phyloP scores from a whole-genome alignment of 1,140 invertebrate species.

The Temnothorax longispinosus region DNA sequence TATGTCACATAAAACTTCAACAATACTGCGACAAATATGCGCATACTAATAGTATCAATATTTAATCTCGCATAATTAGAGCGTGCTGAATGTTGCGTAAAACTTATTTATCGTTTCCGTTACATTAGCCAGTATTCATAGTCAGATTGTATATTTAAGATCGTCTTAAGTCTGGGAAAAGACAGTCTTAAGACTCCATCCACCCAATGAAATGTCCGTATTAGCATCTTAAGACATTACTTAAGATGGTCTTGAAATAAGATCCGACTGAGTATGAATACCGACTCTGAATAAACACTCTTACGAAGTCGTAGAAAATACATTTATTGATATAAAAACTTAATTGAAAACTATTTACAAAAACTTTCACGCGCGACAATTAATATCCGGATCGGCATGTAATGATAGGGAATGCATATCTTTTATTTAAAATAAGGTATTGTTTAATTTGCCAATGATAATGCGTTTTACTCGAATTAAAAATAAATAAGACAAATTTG shows the following conservation, averaged over 20 bases:
- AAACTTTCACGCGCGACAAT: neutral
- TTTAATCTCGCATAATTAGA: slow-evolving; percentile 26
- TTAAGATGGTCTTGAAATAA: too few relatives aligned
- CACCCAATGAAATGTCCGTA: too few relatives aligned
- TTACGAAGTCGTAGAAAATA: neutral
- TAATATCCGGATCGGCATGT: neutral
- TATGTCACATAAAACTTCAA: slow-evolving; percentile 25
- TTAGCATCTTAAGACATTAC: too few relatives aligned
- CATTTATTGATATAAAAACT: neutral
- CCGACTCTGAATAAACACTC: too few relatives aligned
- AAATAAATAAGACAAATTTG: neutral
- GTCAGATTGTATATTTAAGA: neutral
- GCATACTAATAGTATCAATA: slow-evolving; percentile 34
- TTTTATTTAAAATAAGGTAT: too few relatives aligned
- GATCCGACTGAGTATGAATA: too few relatives aligned
- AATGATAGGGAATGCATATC: neutral
- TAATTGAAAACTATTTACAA: neutral
- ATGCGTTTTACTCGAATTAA: neutral
- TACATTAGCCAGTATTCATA: neutral
- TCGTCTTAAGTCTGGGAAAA: too few relatives aligned
- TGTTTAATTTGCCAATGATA: neutral
- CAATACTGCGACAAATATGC: neutral
- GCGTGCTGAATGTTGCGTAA: neutral
- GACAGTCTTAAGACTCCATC: too few relatives aligned
- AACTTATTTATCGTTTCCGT: neutral